phyloP scores from a whole-genome alignment of 2,797 vertebrate species.

The Ptychadena robeensis region DNA sequence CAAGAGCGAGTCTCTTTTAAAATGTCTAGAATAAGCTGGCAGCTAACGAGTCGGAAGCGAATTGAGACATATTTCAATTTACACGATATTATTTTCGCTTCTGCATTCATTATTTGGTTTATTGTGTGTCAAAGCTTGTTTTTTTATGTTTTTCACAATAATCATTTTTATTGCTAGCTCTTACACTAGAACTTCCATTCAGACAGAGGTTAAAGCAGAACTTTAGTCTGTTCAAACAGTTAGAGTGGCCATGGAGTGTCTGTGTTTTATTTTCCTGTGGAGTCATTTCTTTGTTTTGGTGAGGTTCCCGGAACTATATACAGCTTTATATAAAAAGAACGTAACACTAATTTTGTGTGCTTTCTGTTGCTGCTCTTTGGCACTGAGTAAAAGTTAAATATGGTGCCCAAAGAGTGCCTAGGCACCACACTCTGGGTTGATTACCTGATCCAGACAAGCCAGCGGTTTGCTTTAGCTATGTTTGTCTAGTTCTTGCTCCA shows the following conservation, averaged over 20 bases:
- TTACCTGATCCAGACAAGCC: too few species aligned
- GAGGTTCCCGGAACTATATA: not conserved
- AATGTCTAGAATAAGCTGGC: constrained; percentile 31
- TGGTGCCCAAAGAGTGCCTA: too few species aligned
- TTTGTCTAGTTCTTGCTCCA: too few species aligned
- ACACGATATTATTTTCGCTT: constrained; percentile 27
- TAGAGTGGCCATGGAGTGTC: not conserved
- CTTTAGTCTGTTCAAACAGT: not conserved
- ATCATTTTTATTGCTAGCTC: not conserved
- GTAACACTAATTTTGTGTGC: too few species aligned
- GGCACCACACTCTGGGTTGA: too few species aligned
- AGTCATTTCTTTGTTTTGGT: not conserved
- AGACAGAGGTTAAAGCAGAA: not conserved
- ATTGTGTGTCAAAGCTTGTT: constrained; percentile 24
- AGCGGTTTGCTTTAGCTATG: too few species aligned
- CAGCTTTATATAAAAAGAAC: not conserved
- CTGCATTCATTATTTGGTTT: constrained; percentile 11
- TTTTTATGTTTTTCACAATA: constrained; percentile 7
- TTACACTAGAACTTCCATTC: not conserved
- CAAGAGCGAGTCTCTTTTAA: constrained; percentile 1
- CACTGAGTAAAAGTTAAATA: too few species aligned
- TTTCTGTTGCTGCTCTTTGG: too few species aligned
- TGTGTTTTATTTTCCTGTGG: not conserved
- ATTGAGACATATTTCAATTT: constrained; percentile 41
- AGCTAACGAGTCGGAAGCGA: constrained; percentile 12